A percentile compares a stretch with the other conserved stretches of the same genome.
phyloP scores from a whole-genome alignment of 1,140 invertebrate species.

The Drosophila navojoa region DNA sequence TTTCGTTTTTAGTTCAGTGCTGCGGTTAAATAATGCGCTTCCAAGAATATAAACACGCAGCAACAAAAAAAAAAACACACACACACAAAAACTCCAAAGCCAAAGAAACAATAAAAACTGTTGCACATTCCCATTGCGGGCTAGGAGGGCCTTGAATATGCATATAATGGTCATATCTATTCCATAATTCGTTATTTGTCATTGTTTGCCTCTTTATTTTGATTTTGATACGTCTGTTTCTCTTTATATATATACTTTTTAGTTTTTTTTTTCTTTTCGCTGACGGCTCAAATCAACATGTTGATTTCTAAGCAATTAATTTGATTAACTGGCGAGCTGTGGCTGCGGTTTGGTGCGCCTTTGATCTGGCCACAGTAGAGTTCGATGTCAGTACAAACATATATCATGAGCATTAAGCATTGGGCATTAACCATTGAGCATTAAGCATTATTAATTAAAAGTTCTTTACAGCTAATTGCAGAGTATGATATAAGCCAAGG shows the following conservation, averaged over 20 bases:
- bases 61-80: slow-evolving; percentile 15
- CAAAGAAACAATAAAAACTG: slow-evolving; percentile 34
- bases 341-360: slow-evolving; percentile 65
- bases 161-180: slow-evolving; percentile 66
- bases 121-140: slow-evolving; percentile 63
- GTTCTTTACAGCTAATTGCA: slow-evolving; percentile 67
- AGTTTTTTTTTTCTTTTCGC: background rate
- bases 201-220: slow-evolving; percentile 58
- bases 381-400: slow-evolving; percentile 49
- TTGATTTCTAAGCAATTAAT: slow-evolving; percentile 80
- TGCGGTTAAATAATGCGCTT: slow-evolving; percentile 78
- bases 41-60: slow-evolving; percentile 67
- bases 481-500: slow-evolving; percentile 57
- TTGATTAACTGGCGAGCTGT: slow-evolving; percentile 74
- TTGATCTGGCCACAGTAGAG: slow-evolving; percentile 57
- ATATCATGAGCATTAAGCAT: slow-evolving; percentile 43
- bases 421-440: slow-evolving; percentile 33
- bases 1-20: slow-evolving; percentile 78
- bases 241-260: background rate
- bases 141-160: slow-evolving; percentile 68
- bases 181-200: slow-evolving; percentile 75
- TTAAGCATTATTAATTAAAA: slow-evolving; percentile 74
- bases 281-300: slow-evolving; percentile 61
- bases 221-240: slow-evolving; percentile 31
- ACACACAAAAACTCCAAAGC: slow-evolving; percentile 27